These are phyloP conservation scores for Oryctolagus cuniculus DNA, from an alignment of 2,113 vertebrate genomes.

Conservation along the genomic window DNA sequence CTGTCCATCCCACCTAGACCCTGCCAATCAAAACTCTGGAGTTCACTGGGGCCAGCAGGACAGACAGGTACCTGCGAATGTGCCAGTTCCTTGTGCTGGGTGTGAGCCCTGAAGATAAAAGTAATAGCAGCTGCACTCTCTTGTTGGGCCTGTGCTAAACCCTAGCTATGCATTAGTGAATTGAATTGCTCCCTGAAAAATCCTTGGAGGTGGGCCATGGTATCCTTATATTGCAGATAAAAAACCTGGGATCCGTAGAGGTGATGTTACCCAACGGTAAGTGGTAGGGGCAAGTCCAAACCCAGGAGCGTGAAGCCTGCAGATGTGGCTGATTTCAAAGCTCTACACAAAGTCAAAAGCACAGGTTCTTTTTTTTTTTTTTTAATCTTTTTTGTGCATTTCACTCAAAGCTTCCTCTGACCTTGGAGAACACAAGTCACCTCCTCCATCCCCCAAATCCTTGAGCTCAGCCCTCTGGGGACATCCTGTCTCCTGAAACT, in stretches of 20 bases:
- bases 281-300: neutral
- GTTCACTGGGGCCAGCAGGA: neutral
- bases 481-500: neutral
- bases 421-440: neutral
- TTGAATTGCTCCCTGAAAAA: neutral
- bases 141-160: neutral
- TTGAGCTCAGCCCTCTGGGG: neutral
- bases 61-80: neutral
- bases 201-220: no score
- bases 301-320: neutral
- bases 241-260: neutral
- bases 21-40: neutral
- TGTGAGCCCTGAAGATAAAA: neutral
- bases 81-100: neutral
- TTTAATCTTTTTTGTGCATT: neutral
- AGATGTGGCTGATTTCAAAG: neutral
- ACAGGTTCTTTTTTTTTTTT: no score
- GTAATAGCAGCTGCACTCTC: neutral
- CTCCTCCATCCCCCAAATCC: neutral
- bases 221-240: neutral
- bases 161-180: neutral
- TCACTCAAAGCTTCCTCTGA: neutral
- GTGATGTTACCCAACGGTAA: neutral
- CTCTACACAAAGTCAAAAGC: neutral
- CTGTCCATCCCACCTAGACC: neutral